Conservation (phyloP, 64 coral and sea anemone genomes). For the Actinia tenebrosa region DNA sequence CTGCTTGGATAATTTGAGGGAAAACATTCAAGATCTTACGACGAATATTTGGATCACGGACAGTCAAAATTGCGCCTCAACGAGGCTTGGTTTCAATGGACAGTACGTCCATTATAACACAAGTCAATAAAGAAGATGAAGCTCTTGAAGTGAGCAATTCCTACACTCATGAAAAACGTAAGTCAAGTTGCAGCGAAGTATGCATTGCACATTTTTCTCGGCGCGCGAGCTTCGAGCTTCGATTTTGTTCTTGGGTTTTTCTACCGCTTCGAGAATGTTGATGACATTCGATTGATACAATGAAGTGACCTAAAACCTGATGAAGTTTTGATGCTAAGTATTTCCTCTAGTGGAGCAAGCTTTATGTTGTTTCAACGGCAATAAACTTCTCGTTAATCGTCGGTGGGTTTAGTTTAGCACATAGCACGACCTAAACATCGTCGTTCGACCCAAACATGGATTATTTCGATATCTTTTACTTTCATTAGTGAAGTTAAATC, state of each 20-base stretch:
- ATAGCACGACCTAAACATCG: background rate
- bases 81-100: constrained; percentile 64
- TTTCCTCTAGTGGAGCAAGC: background rate
- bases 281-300: background rate
- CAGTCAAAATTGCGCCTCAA: constrained; percentile 31
- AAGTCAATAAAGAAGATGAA: constrained; percentile 92
- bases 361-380: constrained; percentile 10
- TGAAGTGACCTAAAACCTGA: background rate
- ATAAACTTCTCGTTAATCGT: constrained; percentile 52
- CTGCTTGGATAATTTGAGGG: constrained; percentile 35
- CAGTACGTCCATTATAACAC: constrained; percentile 98
- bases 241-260: background rate
- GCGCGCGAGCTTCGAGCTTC: background rate
- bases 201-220: constrained; percentile 55
- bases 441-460: background rate
- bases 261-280: background rate
- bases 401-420: background rate
- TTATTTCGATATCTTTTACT: background rate
- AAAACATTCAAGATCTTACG: constrained; percentile 47
- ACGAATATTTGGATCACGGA: constrained; percentile 32
- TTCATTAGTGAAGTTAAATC: background rate
- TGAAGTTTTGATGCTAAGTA: background rate
- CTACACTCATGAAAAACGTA: constrained; percentile 73
- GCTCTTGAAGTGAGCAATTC: constrained; percentile 61
- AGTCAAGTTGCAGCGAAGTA: constrained; percentile 19